Evolutionary conservation across 2,888 invertebrate genomes (phyloP).

Genomic region (Drosophila anomalipes): DNA sequence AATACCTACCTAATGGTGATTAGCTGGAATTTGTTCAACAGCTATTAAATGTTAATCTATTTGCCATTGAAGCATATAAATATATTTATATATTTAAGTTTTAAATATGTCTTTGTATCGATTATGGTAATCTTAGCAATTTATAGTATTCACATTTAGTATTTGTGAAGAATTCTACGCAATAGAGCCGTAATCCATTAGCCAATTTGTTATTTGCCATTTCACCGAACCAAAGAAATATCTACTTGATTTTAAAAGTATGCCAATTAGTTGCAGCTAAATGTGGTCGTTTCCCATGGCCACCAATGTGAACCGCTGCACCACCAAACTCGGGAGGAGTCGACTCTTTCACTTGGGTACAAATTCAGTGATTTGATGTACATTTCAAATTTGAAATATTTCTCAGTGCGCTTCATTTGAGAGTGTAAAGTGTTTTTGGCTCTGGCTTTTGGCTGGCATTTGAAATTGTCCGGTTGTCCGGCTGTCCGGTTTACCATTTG

Average conservation of each 20-base stretch:
- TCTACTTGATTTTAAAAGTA: constrained; percentile 27
- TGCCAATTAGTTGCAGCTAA: constrained; percentile 51
- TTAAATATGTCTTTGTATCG: not conserved
- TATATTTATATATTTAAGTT: not conserved
- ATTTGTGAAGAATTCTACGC: not conserved
- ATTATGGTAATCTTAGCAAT: not conserved
- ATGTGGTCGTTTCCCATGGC: constrained; percentile 58
- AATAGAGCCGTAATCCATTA: not conserved
- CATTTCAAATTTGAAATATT: constrained; percentile 74
- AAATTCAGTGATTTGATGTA: constrained; percentile 47
- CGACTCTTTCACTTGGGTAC: constrained; percentile 63
- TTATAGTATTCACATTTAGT: not conserved
- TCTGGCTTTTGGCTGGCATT: constrained; percentile 55
- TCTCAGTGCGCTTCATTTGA: constrained; percentile 62
- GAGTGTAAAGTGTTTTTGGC: constrained; percentile 41
- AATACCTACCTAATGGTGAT: not conserved
- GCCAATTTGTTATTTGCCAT: constrained; percentile 4
- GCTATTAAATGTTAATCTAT: constrained; percentile 2
- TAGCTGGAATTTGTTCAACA: not conserved
- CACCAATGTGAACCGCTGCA: constrained; percentile 30
- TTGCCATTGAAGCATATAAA: not conserved
- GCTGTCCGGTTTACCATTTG: constrained; percentile 73
- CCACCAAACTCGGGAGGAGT: constrained; percentile 19
- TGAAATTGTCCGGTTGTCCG: constrained; percentile 13
- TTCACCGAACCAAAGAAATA: constrained; percentile 7